Percentiles rank a stretch among this genome's conserved stretches.
Evolutionary conservation across 2,888 invertebrate species (phyloP).

Genomic region (Idaea straminata): DNA sequence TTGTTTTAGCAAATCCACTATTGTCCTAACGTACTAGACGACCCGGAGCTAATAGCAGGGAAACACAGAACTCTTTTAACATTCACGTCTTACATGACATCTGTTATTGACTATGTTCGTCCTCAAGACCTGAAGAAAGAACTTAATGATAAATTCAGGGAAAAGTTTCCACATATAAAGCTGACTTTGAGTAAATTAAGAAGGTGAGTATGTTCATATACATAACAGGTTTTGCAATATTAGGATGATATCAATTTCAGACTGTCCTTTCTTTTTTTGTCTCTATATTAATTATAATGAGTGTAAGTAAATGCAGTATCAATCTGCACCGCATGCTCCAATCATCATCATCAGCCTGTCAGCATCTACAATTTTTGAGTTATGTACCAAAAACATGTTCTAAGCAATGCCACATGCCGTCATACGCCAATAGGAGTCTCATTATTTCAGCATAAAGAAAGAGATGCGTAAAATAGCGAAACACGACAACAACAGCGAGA

Average conservation of each 20-base stretch:
- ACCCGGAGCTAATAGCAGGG: slow-evolving; percentile 94
- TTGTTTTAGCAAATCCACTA: slow-evolving; percentile 79
- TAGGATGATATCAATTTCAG: not conserved
- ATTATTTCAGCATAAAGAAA: slow-evolving; percentile 89
- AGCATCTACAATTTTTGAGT: not conserved
- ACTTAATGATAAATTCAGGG: slow-evolving; percentile 97
- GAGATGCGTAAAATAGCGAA: slow-evolving; percentile 97
- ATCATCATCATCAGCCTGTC: no score
- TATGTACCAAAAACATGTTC: not conserved
- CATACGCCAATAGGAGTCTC: not conserved
- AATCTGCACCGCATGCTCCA: no score
- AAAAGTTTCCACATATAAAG: slow-evolving; percentile 96
- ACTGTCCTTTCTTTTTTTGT: not conserved
- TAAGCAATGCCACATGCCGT: not conserved
- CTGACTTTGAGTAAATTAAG: slow-evolving; percentile 96
- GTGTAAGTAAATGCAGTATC: no score
- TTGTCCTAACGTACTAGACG: slow-evolving; percentile 93
- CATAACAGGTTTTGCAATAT: not conserved
- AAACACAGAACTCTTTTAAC: slow-evolving; percentile 92
- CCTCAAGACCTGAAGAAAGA: slow-evolving; percentile 98
- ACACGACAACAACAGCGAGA: slow-evolving; percentile 87
- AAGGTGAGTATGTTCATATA: slow-evolving; percentile 82
- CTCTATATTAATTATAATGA: no score
- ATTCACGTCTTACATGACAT: slow-evolving; percentile 95
- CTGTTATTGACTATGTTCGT: slow-evolving; percentile 97